Base-by-base conservation (phyloP, 1,140 invertebrate species). In the Lasioglossum albipes region DNA sequence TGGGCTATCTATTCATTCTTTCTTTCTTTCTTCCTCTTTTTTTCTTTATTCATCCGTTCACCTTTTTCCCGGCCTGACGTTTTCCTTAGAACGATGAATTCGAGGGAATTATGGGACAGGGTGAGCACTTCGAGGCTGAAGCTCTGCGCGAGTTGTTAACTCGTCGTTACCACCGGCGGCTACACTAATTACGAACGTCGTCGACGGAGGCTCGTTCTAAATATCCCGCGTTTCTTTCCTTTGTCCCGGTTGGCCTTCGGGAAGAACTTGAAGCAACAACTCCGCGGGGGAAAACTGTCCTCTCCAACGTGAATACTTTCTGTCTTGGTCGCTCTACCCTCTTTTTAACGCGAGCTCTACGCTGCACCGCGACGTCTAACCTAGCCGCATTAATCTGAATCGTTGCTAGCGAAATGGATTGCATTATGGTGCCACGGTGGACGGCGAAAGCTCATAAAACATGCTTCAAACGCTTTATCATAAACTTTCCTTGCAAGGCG, bases 161-260 rank as follows among this genome's bases (percentile, higher is more conserved):
- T 65, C 64, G 62, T 65, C 42, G 42, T 75, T 74, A 64, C 59
- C 72, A 41, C 61, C 42, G 70, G 75, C 85, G 82, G 82, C 85
- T 79, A 84, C 64, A 75, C 75, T 85, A 86, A 86, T 86, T 86
- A 79, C 75, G 27, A 49, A 49, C 45, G 36, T 36, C 18, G 78
- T 57, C 78, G 75, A 72, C 85, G 85, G 79, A 74, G 36, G 75
- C 85, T 85, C 59, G 75, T 77, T 85, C 77, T 78, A 82, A 85
- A 84, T 85, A 78, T 75, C 18, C 22, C 49, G 49, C 54, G 65
- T 65, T 81, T 81, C 61, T 81, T 77, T 75, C 41, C 62, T 69
- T 66, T 62, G 62, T 31, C n/a, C 4, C 16, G n/a, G 36, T 4
- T 16, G 22, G 62, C 27, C 69, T 54, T 54, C 18, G 20, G 61